Base-by-base conservation (phyloP, 2,113 vertebrate genomes). In the Anoplopoma fimbria region DNA sequence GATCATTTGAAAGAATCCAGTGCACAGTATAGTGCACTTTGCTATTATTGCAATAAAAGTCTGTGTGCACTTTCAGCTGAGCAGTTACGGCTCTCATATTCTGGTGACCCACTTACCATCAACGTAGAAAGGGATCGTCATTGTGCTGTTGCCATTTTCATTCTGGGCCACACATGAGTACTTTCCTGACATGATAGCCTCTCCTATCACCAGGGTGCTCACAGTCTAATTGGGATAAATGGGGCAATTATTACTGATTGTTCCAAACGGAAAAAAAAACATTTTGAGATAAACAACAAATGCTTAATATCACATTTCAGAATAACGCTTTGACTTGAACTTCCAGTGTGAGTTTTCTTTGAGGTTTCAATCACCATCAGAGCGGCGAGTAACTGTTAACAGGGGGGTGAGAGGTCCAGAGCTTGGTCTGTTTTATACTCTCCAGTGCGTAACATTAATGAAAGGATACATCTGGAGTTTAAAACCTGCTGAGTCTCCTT, bases 141-240 rank as follows among this genome's bases (percentile, higher is more conserved):
- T 87, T 69, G 73, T 86, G 38, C 88, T 94, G 7, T 4, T 33
- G 14, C 93, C 95, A 0, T 81, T 4, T 63, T 90, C 84, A 90
- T 97, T 98, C 31, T 71, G 68, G 36, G 97, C 97, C 82, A 87
- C 8, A 2, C 97, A 98, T 84, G 84, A 89, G 65, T 93, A 98
- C 6, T 91, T 70, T 1, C 97, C 97, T 0, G 97, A 97, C 19
- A 93, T 69, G 0, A 81, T 95, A 1, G 94, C 89, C 10, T 77
- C 53, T 65, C 90, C 88, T n/a, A 89, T 87, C 31, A 89, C 93
- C 45, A 99, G 88, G 0, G 87, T 96, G 79, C 97, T 96, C 72
- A 96, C 83, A 19, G 94, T 94, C 97, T 98, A 85, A 75, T 72
- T 1, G 23, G 71, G 27, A 62, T 69, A 12, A 79, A 47, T 12